These are phyloP conservation scores for Hemicrepidius hirtus DNA, from an alignment of 2,888 invertebrate species.

Conservation along the genomic window DNA sequence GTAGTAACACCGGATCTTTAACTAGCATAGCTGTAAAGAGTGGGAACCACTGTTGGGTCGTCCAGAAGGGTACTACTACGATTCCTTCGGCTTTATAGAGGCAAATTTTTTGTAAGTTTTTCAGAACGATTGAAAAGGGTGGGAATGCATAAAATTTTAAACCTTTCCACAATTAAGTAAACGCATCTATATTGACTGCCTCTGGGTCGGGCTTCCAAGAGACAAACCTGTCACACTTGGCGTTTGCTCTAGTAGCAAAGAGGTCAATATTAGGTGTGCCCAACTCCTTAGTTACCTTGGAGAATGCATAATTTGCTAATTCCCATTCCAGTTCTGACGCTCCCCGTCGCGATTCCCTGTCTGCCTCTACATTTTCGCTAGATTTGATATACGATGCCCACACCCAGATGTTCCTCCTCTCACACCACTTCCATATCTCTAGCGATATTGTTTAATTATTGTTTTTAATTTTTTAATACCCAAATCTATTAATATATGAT, in stretches of 20 bases:
- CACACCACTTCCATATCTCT: slow-evolving; percentile 9
- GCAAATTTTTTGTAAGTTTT: slow-evolving; percentile 52
- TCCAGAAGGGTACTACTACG: slow-evolving; percentile 58
- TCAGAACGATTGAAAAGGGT: slow-evolving; percentile 25
- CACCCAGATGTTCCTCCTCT: slow-evolving; percentile 30
- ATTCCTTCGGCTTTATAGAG: slow-evolving; percentile 56
- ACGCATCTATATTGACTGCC: slow-evolving; percentile 12
- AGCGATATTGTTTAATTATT: no score
- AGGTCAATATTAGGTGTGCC: slow-evolving; percentile 33
- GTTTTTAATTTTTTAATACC: slow-evolving; percentile 48
- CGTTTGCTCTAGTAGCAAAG: slow-evolving; percentile 32
- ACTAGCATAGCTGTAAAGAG: slow-evolving; percentile 11
- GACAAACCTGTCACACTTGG: slow-evolving; percentile 30
- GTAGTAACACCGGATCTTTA: slow-evolving; percentile 45
- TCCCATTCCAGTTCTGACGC: slow-evolving; percentile 23
- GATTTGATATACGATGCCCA: slow-evolving; percentile 35
- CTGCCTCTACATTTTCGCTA: no score
- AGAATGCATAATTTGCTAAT: slow-evolving; percentile 16
- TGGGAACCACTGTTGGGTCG: slow-evolving; percentile 51
- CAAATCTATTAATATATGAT: slow-evolving; percentile 57
- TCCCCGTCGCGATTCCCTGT: slow-evolving; percentile 29
- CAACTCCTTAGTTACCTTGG: slow-evolving; percentile 3
- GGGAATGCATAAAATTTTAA: slow-evolving; percentile 33
- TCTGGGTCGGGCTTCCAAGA: background rate
- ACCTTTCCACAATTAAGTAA: slow-evolving; percentile 21